phyloP scores from a whole-genome alignment of 2,113 vertebrate genomes.

The Elachura formosa region DNA sequence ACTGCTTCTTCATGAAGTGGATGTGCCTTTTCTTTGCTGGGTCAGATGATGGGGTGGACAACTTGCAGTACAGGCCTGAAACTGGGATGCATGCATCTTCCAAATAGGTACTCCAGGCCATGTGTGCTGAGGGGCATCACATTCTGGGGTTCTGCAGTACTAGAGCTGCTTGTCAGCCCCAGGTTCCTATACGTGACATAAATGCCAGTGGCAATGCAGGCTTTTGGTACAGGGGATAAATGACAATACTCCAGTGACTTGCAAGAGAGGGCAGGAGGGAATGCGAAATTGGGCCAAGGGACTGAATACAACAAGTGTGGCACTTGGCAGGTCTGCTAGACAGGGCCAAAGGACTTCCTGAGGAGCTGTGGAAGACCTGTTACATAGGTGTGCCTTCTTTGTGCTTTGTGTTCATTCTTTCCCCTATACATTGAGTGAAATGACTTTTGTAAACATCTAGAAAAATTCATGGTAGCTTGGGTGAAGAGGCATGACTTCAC shows the following conservation, averaged over 20 bases:
- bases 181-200: background rate
- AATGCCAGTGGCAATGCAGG: background rate
- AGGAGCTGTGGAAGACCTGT: background rate
- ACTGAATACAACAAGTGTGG: background rate
- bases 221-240: background rate
- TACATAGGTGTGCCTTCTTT: background rate
- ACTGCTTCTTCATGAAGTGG: background rate
- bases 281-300: background rate
- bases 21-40: background rate
- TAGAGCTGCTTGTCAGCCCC: background rate
- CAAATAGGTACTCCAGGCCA: background rate
- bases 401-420: background rate
- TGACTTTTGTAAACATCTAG: background rate
- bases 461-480: background rate
- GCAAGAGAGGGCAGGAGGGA: background rate
- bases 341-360: background rate
- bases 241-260: accelerated
- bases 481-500: background rate
- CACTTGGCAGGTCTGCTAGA: background rate
- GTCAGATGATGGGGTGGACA: background rate
- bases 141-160: background rate
- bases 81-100: background rate
- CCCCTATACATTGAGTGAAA: background rate
- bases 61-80: background rate
- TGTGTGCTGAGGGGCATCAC: background rate